Conservation (phyloP, 2,113 vertebrate genomes). For the Anhinga rufa region DNA sequence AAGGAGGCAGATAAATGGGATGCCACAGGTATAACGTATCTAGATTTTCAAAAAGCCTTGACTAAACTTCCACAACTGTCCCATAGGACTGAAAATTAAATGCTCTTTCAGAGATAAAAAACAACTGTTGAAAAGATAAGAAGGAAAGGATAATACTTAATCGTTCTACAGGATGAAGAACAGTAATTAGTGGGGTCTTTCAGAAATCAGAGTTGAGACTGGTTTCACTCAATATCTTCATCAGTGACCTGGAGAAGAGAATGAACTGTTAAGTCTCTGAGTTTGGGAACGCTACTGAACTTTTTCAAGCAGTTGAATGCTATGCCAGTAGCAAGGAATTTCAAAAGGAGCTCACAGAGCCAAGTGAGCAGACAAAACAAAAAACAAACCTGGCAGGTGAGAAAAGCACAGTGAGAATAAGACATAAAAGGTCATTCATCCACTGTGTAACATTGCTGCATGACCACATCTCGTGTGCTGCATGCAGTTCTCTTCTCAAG, state of each 20-base stretch:
- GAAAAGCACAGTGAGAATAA: background rate
- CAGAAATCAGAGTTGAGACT: background rate
- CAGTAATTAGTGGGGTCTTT: background rate
- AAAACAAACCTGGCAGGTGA: background rate
- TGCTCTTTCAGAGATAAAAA: background rate
- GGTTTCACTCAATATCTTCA: background rate
- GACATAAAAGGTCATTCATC: background rate
- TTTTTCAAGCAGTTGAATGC: background rate
- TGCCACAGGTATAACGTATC: background rate
- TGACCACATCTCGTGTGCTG: background rate
- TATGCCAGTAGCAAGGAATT: background rate
- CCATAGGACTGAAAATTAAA: background rate
- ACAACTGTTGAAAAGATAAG: background rate
- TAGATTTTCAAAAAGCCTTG: background rate
- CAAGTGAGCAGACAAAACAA: background rate
- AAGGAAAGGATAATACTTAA: background rate
- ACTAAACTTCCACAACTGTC: background rate
- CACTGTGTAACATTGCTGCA: background rate
- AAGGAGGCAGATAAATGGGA: background rate
- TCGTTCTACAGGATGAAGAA: background rate
- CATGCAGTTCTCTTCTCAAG: background rate
- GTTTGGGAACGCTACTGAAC: background rate
- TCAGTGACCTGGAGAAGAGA: background rate
- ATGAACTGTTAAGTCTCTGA: background rate
- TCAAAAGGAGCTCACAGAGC: background rate